Base-by-base conservation (phyloP, 2,797 vertebrate genomes). In the Peromyscus eremicus region DNA sequence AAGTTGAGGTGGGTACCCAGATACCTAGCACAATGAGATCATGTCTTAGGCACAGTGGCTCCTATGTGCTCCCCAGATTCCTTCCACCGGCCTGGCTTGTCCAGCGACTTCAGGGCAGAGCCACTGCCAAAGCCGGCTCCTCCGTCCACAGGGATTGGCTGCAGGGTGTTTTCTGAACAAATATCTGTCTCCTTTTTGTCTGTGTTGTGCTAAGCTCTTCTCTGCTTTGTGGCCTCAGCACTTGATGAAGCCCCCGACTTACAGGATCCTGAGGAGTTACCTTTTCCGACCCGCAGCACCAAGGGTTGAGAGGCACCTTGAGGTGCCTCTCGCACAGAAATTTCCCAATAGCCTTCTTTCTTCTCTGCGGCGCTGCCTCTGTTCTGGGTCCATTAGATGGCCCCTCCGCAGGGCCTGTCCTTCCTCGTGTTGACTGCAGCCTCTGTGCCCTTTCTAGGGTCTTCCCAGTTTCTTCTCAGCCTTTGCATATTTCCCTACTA, bases 41-140 rank as follows among this genome's bases (percentile, higher is more conserved):
- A 97, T 96, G 91, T 97, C 91, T 96, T 95, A 75, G 91, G 94
- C 95, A 98, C 95, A 97, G 97, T 97, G 88, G 95, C 80, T 94
- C 87, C 95, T 98, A 43, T 97, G 94, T 98, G 95, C 57, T 97
- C 92, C 83, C 89, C 27, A 49, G 96, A 97, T 97, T 98, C 98
- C 96, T 97, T 97, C 94, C 94, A 96, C 98, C 49, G 62, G 96
- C 94, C 94, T 82, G 92, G 98, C 97, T 97, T 92, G 97, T 97
- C 89, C 73, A 96, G 97, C 97, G 95, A 98, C 97, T 97, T 93
- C 23, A 52, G 86, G 91, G 87, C 55, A 43, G 86, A 92, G 80
- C 52, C n/a, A 80, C 87, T 97, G 97, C 96, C 96, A 96, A 95
- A 75, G 71, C 86, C 87, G 95, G 93, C 90, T 96, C 55, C 84